phyloP scores from a whole-genome alignment of 2,888 invertebrate species.

The Pterobdella sp. region DNA sequence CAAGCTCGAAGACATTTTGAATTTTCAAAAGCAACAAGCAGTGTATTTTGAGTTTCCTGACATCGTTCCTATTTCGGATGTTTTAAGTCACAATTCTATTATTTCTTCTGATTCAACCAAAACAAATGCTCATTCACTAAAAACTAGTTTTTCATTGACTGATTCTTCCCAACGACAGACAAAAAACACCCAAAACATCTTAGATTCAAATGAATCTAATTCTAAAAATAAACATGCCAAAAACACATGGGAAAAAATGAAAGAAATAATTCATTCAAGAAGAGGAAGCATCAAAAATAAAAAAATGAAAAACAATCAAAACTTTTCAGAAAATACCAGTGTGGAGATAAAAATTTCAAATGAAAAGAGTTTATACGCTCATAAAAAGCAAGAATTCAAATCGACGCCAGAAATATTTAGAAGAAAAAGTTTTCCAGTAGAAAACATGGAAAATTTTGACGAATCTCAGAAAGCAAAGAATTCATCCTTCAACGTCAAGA shows the following conservation, averaged over 20 bases:
- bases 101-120: background rate
- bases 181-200: background rate
- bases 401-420: background rate
- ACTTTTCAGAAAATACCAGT: background rate
- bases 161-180: background rate
- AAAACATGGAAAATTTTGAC: background rate
- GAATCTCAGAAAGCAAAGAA: background rate
- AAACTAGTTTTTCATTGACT: background rate
- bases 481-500: background rate
- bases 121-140: too few relatives aligned
- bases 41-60: conserved; percentile 4
- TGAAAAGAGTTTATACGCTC: background rate
- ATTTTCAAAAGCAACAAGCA: conserved; percentile 21
- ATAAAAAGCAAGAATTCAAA: background rate
- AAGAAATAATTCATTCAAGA: conserved; percentile 22
- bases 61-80: conserved; percentile 1
- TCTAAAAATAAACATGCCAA: background rate
- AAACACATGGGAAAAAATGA: conserved; percentile 21
- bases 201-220: background rate
- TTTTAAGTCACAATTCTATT: background rate
- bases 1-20: conserved; percentile 23
- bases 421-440: conserved; percentile 11
- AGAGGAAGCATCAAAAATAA: conserved; percentile 15
- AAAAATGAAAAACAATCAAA: background rate
- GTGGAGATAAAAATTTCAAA: background rate